Evolutionary conservation across 2,888 invertebrate species (phyloP), one percentile per base, ranked within the genome.

Genomic region (Allacma fusca): DNA sequence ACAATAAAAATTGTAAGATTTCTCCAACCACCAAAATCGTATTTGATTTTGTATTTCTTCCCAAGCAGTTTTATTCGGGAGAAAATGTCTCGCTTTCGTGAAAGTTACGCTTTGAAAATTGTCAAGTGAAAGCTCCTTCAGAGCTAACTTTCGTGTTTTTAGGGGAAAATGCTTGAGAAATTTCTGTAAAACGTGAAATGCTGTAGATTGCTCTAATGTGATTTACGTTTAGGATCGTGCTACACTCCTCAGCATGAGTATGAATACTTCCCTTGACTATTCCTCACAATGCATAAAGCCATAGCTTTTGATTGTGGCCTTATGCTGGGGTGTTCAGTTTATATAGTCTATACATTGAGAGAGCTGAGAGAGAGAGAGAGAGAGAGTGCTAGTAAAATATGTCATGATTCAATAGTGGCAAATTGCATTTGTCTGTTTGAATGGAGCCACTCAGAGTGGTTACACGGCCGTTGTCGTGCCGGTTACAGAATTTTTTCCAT

Each of bases 391-490:
- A 34, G 62, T 34, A 44, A 62, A 29, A 44, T 65, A 29, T 44
- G 78, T 70, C 71, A 64, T 64, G 74, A 79, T 79, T 79, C 57
- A 79, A 79, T 77, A 78, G 76, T 73, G 69, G 77, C 57, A 79
- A 80, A 79, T 79, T 80, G 71, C 78, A 80, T 80, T 80, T 80
- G 78, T 70, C 76, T 77, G 77, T 43, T 67, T 80, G 80, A 80
- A 80, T 80, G 76, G 80, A 80, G 80, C 79, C 78, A 80, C 80
- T 80, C 79, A 80, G 80, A 75, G 80, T 78, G 80, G 79, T 80
- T 80, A 79, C 73, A 79, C 71, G 73, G 75, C 78, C 78, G 78
- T 80, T 80, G 72, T 74, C 78, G 74, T 73, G 59, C 78, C 74
- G 76, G 77, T 80, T 80, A 80, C 67, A 77, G 43, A 34, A 40